Evolutionary conservation across 2,113 vertebrate genomes (phyloP), one percentile per base, ranked within the genome.

Genomic region (Girardinichthys multiradiatus): DNA sequence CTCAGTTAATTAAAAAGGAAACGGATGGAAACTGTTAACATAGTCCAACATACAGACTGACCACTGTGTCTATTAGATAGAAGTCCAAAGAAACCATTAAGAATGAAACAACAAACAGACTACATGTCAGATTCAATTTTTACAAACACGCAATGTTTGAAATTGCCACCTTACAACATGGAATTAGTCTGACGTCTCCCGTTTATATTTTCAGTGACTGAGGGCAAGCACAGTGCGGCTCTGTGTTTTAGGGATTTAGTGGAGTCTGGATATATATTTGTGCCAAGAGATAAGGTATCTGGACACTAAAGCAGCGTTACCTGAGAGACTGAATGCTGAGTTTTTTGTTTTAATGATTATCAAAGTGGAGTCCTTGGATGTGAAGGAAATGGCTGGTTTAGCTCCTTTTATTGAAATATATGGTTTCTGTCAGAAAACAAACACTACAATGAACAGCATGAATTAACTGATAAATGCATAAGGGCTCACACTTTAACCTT

Each of bases 401-500:
- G 58, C 2, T 29, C 78, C 74, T 72, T 48, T 76, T 68, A 68
- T 64, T 77, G 81, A 83, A 78, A 90, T 67, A 75, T 79, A 74
- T 86, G 89, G 77, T 77, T 86, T 74, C 72, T 39, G 64, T 64
- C 65, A 42, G 70, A 80, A 81, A 37, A 78, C 74, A 78, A 67
- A 37, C 76, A 75, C 82, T 84, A 82, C 83, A 81, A 90, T 13
- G 79, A 74, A 85, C 78, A 85, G 89, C 91, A 90, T 82, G 51
- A 90, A 93, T 91, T 91, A 92, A 93, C 80, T 88, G 79, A 81
- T 69, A 66, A 81, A 75, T 76, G 87, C 81, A 87, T 64, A 70
- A 68, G 65, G 84, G 91, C 89, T 92, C 92, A 92, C 82, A 85
- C 79, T 75, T 77, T 89, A 82, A 90, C 87, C 88, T 82, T 69